A percentile compares a stretch with the other conserved stretches of the same genome.
These are phyloP conservation scores for Mirounga angustirostris DNA, from an alignment of 2,113 vertebrate species.

Conservation along the genomic window DNA sequence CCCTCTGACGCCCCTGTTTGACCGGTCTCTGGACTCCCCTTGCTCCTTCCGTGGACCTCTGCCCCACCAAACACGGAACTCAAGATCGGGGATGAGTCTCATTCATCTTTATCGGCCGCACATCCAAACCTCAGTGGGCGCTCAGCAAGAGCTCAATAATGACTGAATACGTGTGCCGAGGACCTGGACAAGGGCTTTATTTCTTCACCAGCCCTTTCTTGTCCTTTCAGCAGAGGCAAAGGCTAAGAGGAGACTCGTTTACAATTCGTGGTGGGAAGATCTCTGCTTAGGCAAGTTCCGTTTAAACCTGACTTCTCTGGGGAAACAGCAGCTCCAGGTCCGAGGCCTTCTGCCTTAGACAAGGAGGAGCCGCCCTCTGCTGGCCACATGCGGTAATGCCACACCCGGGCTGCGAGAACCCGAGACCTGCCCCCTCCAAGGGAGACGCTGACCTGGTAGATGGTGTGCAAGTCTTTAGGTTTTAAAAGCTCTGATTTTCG, in stretches of 20 bases:
- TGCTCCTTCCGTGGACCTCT: neutral
- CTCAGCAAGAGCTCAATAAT: neutral
- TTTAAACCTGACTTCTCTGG: neutral
- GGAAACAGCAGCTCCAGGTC: rapidly evolving
- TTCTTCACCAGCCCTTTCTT: neutral
- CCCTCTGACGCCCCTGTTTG: neutral
- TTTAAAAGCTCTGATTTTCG: rapidly evolving
- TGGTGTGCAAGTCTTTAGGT: neutral
- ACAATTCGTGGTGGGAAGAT: neutral
- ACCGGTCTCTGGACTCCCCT: neutral
- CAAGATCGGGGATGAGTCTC: neutral
- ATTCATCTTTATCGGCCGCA: rapidly evolving
- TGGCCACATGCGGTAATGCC: constrained; percentile 62
- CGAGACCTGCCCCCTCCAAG: too few relatives aligned
- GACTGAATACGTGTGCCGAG: too few relatives aligned
- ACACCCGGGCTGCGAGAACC: rapidly evolving
- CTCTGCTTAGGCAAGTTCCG: neutral
- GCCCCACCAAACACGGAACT: neutral
- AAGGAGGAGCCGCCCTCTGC: constrained; percentile 86
- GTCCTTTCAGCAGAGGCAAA: neutral
- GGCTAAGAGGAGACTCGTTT: neutral
- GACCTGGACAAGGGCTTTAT: too few relatives aligned
- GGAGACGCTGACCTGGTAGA: rapidly evolving
- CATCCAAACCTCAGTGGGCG: neutral
- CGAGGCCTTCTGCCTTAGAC: constrained; percentile 24